Evolutionary conservation across 35 echinoderm and acorn worm species (phyloP).

Genomic region (Chiridota heheva): DNA sequence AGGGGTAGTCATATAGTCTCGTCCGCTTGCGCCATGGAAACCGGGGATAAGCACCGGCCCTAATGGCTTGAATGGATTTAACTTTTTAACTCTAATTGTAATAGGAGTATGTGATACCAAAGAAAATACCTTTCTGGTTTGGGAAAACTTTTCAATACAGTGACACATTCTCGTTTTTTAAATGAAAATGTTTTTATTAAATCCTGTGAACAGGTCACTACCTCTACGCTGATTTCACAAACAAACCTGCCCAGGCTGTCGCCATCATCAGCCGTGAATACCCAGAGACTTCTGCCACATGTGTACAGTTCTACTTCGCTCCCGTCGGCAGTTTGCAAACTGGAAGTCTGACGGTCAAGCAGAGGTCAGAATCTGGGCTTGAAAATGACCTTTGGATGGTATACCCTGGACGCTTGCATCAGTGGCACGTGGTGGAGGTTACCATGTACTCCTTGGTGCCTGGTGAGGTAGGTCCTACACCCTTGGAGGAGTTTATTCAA

Average conservation of each 20-base stretch:
- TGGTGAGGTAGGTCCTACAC: not conserved
- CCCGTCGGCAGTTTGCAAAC: conserved; percentile 3
- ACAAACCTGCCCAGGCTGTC: not conserved
- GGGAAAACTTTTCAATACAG: not conserved
- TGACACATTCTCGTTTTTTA: not conserved
- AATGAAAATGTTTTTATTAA: not conserved
- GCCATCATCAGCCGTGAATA: conserved; percentile 10
- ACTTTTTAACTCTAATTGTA: not conserved
- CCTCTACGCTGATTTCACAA: conserved; percentile 9
- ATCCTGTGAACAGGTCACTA: conserved; percentile 23
- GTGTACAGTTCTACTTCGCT: conserved; percentile 1
- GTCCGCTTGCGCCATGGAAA: too few relatives aligned
- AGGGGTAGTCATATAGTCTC: too few relatives aligned
- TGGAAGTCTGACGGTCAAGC: conserved; percentile 3
- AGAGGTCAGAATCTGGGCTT: not conserved
- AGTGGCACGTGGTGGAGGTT: conserved; percentile 25
- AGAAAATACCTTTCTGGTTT: not conserved
- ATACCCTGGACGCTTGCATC: not conserved
- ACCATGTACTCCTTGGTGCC: conserved; percentile 10
- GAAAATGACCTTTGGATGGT: not conserved
- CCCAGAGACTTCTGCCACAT: conserved; percentile 3
- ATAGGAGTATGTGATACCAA: not conserved
- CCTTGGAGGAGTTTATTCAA: too few relatives aligned
- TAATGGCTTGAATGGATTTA: not conserved
- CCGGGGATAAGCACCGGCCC: too few relatives aligned